phyloP scores from a whole-genome alignment of 2,113 vertebrate species.

The Phylloscopus trochilus region DNA sequence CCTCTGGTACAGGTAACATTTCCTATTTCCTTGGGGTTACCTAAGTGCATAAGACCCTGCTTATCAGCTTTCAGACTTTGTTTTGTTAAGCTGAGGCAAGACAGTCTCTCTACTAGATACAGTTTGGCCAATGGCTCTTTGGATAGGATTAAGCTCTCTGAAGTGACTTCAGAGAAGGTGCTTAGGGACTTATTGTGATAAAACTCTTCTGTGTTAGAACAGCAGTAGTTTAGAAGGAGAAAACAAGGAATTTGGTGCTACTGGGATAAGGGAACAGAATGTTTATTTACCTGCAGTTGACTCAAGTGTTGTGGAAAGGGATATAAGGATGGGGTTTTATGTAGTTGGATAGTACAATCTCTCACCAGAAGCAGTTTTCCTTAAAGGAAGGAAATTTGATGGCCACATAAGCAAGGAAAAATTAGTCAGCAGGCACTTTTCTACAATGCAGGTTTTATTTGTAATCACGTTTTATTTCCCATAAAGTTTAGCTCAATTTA shows the following conservation, averaged over 20 bases:
- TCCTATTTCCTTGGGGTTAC: not conserved
- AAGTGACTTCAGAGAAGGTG: not conserved
- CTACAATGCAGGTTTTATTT: not conserved
- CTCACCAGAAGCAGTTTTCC: not conserved
- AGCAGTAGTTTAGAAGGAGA: not conserved
- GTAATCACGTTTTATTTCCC: not conserved
- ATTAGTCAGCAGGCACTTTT: not conserved
- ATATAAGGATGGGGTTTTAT: not conserved
- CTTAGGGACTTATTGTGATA: slow-evolving; percentile 3
- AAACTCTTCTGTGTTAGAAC: not conserved
- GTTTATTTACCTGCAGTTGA: not conserved
- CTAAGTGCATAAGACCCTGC: not conserved
- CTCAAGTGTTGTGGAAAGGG: not conserved
- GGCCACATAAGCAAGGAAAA: not conserved
- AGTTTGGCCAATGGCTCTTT: not conserved
- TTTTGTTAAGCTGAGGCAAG: not conserved
- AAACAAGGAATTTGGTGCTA: not conserved
- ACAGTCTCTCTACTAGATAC: not conserved
- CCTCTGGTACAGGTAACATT: not conserved
- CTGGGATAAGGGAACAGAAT: not conserved
- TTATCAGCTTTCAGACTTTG: not conserved
- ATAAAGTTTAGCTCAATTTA: not conserved
- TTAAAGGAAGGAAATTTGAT: not conserved
- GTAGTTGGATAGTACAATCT: not conserved
- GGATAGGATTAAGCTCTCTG: slow-evolving; percentile 1